Evolutionary conservation across 2,797 vertebrate species (phyloP), one percentile per base, ranked within the genome.

Genomic region (Parotocinclus haroldoi): DNA sequence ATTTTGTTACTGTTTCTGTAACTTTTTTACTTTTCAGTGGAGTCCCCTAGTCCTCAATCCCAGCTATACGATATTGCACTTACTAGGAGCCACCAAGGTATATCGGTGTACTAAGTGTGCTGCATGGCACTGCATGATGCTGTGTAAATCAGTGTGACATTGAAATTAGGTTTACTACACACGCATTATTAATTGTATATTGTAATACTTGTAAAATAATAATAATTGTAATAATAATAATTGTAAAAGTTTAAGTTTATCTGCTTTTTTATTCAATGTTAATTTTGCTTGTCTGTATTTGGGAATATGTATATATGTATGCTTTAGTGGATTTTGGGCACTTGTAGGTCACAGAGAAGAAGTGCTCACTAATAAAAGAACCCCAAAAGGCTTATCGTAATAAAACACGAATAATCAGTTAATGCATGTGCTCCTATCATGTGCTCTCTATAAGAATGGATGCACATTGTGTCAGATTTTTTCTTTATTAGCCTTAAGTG

Each of bases 31-130:
- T 85, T 92, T 96, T 81, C 94, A 99, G 95, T 99, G 95, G 95
- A 98, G 94, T 71, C 95, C 96, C 85, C 92, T 99, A 94, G 94
- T 99, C 88, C 94, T 98, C 93, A 99, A 98, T 81, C 95, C 96
- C 91, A 98, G 95, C 93, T 98, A 95, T 88, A 98, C 96, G 86
- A 98, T 99, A 88, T 94, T 98, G 92, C 96, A 98, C 91, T 95
- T 98, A 93, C 93, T 98, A 92, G 95, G 96, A 92, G 91, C 95
- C 84, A 94, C 94, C 80, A 98, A 98, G 95, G 95, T 98, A 97
- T 91, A 89, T 76, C 84, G 40, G 27, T 68, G 63, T 76, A 74
- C 57, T 85, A 44, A 81, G 72, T 87, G 83, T 87, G 68, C 84
- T 86, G 91, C 91, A 93, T 94, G 88, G 18, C 60, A 76, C 68